Conservation (phyloP, 2,888 invertebrate genomes). For the Anthophora plumipes region DNA sequence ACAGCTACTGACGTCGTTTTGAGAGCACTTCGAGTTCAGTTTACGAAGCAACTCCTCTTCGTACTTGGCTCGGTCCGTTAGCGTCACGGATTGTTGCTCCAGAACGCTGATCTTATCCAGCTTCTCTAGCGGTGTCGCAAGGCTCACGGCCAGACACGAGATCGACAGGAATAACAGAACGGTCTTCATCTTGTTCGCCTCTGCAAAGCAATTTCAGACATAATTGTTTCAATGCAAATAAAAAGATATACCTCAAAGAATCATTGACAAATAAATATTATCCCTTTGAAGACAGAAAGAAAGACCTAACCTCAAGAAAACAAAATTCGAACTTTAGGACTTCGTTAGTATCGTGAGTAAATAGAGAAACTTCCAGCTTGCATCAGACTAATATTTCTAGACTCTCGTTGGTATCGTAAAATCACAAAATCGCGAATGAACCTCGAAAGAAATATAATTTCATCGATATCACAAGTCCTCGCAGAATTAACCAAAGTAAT, state of each 20-base stretch:
- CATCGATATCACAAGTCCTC: no score
- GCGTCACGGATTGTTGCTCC: conserved; percentile 80
- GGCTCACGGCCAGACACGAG: conserved; percentile 70
- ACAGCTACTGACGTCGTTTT: conserved; percentile 92
- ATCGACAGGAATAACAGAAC: conserved; percentile 71
- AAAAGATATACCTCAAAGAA: not conserved
- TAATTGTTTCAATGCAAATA: not conserved
- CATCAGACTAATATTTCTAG: no score
- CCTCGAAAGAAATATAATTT: no score
- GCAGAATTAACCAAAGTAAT: no score
- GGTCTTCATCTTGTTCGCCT: conserved; percentile 76
- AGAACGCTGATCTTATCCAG: conserved; percentile 80
- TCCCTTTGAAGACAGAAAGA: no score
- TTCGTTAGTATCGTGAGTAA: no score
- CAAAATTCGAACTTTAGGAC: no score
- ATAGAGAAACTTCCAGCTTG: no score
- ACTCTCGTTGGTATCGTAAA: no score
- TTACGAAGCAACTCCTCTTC: conserved; percentile 91
- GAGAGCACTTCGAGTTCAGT: conserved; percentile 91
- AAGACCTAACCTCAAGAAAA: no score
- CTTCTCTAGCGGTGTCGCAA: conserved; percentile 81
- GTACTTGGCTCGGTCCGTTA: conserved; percentile 82
- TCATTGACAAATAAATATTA: not conserved
- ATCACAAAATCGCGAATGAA: no score
- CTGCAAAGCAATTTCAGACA: not conserved